Conservation (phyloP, 2,888 invertebrate genomes). For the Synanthedon tipuliformis region DNA sequence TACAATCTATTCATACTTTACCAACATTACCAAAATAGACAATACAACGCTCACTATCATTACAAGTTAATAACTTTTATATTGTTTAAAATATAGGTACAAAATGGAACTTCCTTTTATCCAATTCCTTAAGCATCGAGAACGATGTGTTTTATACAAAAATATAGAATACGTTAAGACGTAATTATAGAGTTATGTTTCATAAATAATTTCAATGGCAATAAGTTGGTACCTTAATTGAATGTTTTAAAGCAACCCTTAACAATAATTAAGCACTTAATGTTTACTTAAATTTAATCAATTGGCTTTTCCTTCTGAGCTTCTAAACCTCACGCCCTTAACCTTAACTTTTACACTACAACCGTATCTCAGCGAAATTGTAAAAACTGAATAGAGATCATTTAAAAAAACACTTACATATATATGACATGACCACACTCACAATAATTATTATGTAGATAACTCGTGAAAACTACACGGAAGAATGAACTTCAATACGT, state of each 20-base stretch:
- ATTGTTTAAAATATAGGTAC: conserved; percentile 39
- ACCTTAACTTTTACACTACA: conserved; percentile 14
- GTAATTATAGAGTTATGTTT: conserved; percentile 26
- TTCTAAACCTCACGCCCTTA: conserved; percentile 26
- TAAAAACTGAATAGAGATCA: conserved; percentile 62
- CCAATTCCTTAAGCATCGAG: conserved; percentile 64
- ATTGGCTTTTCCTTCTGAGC: conserved; percentile 62
- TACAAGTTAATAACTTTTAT: conserved; percentile 52
- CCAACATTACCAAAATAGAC: conserved; percentile 64
- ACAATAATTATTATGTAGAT: conserved; percentile 31
- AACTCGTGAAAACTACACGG: conserved; percentile 24
- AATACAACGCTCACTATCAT: conserved; percentile 62
- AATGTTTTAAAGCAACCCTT: conserved; percentile 47
- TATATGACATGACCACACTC: conserved; percentile 49
- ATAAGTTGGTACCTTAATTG: conserved; percentile 27
- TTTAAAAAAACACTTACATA: conserved; percentile 31
- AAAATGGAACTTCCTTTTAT: conserved; percentile 54
- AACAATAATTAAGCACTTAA: conserved; percentile 56
- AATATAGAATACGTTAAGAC: conserved; percentile 49
- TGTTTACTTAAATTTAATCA: conserved; percentile 45
- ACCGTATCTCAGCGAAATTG: conserved; percentile 62
- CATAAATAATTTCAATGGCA: conserved; percentile 46
- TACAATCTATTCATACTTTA: conserved; percentile 46
- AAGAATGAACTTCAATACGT: conserved; percentile 30
- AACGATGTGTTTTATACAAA: conserved; percentile 57